Base-by-base conservation (phyloP, 2,797 vertebrate species). In the Linurgus olivaceus region DNA sequence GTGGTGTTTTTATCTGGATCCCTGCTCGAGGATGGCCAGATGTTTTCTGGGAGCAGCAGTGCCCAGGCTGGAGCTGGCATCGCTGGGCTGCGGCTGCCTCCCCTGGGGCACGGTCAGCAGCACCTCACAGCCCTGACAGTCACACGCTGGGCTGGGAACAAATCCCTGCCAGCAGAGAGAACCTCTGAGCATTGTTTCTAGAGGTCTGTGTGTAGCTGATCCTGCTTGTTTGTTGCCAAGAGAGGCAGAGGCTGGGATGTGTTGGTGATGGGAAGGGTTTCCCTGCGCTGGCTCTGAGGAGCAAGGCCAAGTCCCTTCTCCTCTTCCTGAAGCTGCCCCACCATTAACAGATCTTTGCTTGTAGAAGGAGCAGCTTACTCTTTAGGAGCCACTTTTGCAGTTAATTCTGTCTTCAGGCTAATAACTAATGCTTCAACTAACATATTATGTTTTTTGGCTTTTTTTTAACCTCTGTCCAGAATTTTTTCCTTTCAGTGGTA, bases 81-180 rank as follows among this genome's bases (percentile, higher is more conserved):
- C 0, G 0, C 74, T 8, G 80, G 17, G 10, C 0, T 0, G 0
- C 0, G 13, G 8, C 12, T 1, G 5, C 24, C 23, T 74, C n/a
- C 55, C 20, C 55, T 7, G 63, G 40, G 72, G 17, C 50, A 10
- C 0, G 0, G 7, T 2, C 5, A 5, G 12, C 35, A 44, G 76
- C 55, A 23, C 63, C 2, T 0, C 38, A 3, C 66, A 11, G 24
- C 21, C 21, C 74, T 48, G 17, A 14, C 0, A 0, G 29, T 19
- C 31, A 10, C 12, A 1, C 0, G 0, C 13, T 8, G 4, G 3
- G 35, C 62, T 44, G 4, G 1, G 24, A 23, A 1, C 40, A 62
- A 51, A 73, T 17, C 48, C 40, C 37, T 25, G 51, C 7, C 17
- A 76, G 28, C 58, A 12, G 47, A 57, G 37, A 14, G 14, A 29